Conservation (phyloP, 2,888 invertebrate genomes). For the Osmoderma eremita region DNA sequence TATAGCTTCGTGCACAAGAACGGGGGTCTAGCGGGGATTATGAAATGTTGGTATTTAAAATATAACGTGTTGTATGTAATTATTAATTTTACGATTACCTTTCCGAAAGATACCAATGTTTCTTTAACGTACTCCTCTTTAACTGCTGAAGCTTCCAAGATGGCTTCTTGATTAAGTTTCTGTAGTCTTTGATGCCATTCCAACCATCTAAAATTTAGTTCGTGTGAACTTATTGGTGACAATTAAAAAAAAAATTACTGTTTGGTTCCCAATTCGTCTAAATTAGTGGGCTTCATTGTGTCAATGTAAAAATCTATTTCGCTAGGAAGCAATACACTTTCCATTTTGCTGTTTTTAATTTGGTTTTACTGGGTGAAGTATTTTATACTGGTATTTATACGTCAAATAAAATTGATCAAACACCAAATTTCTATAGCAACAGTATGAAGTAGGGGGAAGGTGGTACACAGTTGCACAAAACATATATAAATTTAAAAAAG, state of each 20-base stretch:
- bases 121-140: conserved; percentile 89
- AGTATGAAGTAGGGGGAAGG: background rate
- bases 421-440: conserved; percentile 16
- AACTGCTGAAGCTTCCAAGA: conserved; percentile 79
- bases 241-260: conserved; percentile 58
- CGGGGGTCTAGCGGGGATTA: conserved; percentile 68
- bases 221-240: conserved; percentile 36
- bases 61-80: background rate
- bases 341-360: conserved; percentile 61
- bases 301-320: conserved; percentile 82
- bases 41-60: conserved; percentile 5
- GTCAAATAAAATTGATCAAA: conserved; percentile 27
- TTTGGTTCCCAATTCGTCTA: conserved; percentile 75
- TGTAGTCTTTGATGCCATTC: conserved; percentile 85
- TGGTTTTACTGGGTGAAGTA: background rate
- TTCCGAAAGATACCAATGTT: conserved; percentile 77
- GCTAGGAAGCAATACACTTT: conserved; percentile 69
- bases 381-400: background rate
- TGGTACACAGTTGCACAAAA: too few relatives aligned
- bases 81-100: conserved; percentile 65
- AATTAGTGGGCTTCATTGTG: conserved; percentile 72
- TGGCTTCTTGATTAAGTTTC: conserved; percentile 88
- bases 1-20: conserved; percentile 84
- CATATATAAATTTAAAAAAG: too few relatives aligned
- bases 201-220: conserved; percentile 71